Conservation (phyloP, 2,888 invertebrate genomes). For the Nipponacmea schrenckii region DNA sequence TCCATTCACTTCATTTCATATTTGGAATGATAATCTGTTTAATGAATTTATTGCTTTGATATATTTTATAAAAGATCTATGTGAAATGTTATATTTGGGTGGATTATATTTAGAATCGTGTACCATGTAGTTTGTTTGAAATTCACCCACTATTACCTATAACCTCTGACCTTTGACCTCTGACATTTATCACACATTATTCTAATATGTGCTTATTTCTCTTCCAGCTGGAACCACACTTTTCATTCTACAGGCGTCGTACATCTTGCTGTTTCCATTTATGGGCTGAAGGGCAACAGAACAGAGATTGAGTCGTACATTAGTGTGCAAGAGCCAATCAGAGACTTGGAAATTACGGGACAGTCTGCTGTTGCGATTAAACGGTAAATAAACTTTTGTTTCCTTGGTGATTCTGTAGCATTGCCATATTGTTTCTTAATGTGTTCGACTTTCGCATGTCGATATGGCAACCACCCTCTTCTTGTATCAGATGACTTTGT, state of each 20-base stretch:
- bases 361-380: conserved; percentile 42
- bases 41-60: too few relatives aligned
- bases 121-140: background rate
- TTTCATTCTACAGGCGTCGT: conserved; percentile 40
- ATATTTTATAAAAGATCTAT: too few relatives aligned
- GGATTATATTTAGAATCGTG: too few relatives aligned
- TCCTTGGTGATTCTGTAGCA: background rate
- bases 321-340: conserved; percentile 49
- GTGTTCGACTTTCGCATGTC: background rate
- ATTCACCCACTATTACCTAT: too few relatives aligned
- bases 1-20: too few relatives aligned
- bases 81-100: too few relatives aligned
- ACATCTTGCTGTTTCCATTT: conserved; percentile 32
- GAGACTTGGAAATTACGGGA: conserved; percentile 42
- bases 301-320: conserved; percentile 34
- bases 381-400: conserved; percentile 38
- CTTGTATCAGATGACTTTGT: background rate
- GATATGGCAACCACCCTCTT: background rate
- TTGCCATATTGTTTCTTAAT: too few relatives aligned
- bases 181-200: conserved; percentile 6
- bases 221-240: conserved; percentile 44
- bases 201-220: conserved; percentile 16
- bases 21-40: too few relatives aligned
- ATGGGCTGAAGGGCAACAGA: conserved; percentile 21
- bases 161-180: too few relatives aligned